Evolutionary conservation across 2,113 vertebrate species (phyloP).

Genomic region (Aepyceros melampus): DNA sequence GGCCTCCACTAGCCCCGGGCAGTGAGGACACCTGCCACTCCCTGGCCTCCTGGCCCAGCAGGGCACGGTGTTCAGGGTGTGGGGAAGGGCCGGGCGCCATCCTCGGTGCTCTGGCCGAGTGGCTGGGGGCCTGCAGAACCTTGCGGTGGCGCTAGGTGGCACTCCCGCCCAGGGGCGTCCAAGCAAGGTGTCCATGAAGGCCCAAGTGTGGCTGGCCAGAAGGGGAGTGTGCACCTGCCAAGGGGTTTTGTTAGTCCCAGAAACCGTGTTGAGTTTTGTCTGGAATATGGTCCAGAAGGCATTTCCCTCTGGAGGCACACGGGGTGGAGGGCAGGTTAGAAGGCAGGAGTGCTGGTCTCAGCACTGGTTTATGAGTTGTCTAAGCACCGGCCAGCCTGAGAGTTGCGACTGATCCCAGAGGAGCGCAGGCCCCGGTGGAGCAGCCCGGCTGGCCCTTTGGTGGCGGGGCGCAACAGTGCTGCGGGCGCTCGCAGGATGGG

Average conservation of each 20-base stretch:
- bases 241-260: not conserved
- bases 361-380: not conserved
- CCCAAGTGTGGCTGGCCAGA: not conserved
- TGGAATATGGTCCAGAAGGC: not conserved
- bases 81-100: not conserved
- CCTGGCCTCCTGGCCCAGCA: not conserved
- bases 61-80: not conserved
- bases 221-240: not conserved
- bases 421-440: too few relatives aligned
- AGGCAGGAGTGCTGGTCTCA: not conserved
- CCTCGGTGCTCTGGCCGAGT: not conserved
- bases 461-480: not conserved
- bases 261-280: not conserved
- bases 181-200: not conserved
- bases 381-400: not conserved
- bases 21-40: not conserved
- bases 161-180: not conserved
- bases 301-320: not conserved
- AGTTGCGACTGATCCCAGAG: not conserved
- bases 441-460: not conserved
- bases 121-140: not conserved
- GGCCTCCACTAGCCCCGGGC: not conserved
- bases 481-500: not conserved
- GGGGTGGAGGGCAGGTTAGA: not conserved
- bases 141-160: slow-evolving; percentile 9